These are phyloP conservation scores for Pipistrellus kuhlii DNA, from an alignment of 2,797 vertebrate genomes.

Conservation along the genomic window DNA sequence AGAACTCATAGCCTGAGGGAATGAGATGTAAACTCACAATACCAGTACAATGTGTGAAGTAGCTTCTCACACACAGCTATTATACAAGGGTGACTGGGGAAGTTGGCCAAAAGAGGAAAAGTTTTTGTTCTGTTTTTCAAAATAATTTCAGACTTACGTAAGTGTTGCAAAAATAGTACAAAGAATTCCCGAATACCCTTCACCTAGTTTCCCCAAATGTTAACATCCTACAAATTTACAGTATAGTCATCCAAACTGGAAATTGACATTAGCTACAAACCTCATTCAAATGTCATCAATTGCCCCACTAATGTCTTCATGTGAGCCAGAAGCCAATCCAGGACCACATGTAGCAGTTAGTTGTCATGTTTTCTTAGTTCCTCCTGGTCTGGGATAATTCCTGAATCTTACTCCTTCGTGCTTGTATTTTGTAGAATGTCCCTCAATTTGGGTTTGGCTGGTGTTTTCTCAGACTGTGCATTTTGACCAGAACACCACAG, in stretches of 20 bases:
- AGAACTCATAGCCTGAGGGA: not conserved
- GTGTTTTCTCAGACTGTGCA: not conserved
- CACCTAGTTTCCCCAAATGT: not conserved
- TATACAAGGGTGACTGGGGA: not conserved
- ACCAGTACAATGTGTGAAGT: accelerated
- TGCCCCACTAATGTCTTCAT: not conserved
- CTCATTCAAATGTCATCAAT: not conserved
- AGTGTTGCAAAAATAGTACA: slow-evolving; percentile 6
- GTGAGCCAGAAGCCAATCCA: not conserved
- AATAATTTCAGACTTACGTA: slow-evolving; percentile 33
- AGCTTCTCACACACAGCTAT: not conserved
- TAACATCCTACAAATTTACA: not conserved
- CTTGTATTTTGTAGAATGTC: not conserved
- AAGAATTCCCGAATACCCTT: slow-evolving; percentile 5
- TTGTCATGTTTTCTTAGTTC: not conserved
- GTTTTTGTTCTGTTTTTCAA: slow-evolving; percentile 24
- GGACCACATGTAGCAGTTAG: not conserved
- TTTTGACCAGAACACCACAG: not conserved
- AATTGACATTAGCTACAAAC: not conserved
- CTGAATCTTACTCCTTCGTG: not conserved
- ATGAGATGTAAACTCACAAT: not conserved
- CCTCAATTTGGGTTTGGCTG: not conserved
- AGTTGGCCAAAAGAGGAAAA: not conserved
- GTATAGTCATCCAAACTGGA: not conserved
- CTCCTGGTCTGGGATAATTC: not conserved